These are phyloP conservation scores for Ataeniobius toweri DNA, from an alignment of 2,797 vertebrate genomes.

Conservation along the genomic window DNA sequence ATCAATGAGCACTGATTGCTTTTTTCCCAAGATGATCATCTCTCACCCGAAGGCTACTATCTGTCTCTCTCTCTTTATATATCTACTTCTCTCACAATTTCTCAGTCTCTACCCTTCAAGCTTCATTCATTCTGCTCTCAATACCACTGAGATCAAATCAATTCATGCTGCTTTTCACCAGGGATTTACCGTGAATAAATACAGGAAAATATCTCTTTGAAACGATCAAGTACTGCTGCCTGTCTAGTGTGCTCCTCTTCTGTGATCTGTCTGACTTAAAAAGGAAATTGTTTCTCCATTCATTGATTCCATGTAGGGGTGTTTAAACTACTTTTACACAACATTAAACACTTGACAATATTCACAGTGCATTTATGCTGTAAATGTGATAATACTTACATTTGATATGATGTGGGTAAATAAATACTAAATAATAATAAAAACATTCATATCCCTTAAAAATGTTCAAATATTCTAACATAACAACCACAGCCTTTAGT, in stretches of 20 bases:
- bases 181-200: constrained; percentile 64
- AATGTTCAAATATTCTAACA: not conserved
- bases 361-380: constrained; percentile 19
- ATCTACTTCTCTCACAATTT: constrained; percentile 46
- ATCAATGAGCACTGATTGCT: constrained; percentile 84
- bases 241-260: constrained; percentile 32
- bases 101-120: constrained; percentile 35
- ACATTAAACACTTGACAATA: constrained; percentile 1
- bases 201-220: constrained; percentile 58
- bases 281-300: constrained; percentile 42
- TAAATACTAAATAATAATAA: not conserved
- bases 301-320: constrained; percentile 10
- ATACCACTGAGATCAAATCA: constrained; percentile 65
- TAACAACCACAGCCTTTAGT: not conserved
- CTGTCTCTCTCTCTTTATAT: constrained; percentile 61
- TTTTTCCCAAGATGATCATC: constrained; percentile 79
- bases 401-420: constrained; percentile 54
- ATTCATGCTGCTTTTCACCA: constrained; percentile 62
- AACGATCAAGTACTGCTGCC: constrained; percentile 40
- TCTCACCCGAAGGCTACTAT: constrained; percentile 67
- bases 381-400: constrained; percentile 15
- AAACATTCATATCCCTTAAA: not conserved
- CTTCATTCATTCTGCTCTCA: constrained; percentile 63
- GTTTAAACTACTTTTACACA: constrained; percentile 8
- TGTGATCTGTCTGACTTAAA: constrained; percentile 32